Evolutionary conservation across 2,797 vertebrate species (phyloP).

Genomic region (Danio aesculapii): DNA sequence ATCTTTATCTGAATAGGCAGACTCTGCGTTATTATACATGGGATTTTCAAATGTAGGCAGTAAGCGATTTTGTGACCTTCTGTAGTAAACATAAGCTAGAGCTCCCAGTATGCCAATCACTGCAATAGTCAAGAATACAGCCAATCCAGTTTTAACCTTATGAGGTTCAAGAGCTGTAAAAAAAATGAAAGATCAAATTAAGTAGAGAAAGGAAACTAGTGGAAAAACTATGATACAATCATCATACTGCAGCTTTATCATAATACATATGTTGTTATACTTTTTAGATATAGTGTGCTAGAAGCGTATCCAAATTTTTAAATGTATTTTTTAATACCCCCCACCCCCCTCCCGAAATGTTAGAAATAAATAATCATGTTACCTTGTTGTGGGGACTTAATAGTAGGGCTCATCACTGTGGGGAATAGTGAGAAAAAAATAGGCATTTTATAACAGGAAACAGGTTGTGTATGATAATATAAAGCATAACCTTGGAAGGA

Average conservation of each 20-base stretch:
- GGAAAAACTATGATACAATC: neutral
- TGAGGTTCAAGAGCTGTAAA: neutral
- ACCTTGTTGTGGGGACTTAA: constrained; percentile 9
- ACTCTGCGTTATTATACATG: constrained; percentile 33
- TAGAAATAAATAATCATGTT: neutral
- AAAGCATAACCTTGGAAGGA: too few relatives aligned
- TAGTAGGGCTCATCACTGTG: constrained; percentile 39
- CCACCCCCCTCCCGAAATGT: too few relatives aligned
- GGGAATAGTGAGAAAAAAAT: neutral
- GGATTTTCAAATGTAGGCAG: constrained; percentile 47
- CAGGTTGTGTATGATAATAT: too few relatives aligned
- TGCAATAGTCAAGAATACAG: constrained; percentile 39
- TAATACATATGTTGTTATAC: neutral
- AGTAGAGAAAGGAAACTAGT: neutral
- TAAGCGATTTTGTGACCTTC: neutral
- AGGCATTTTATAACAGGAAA: too few relatives aligned
- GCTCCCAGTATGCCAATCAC: constrained; percentile 43
- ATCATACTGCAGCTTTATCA: neutral
- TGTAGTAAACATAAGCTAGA: constrained; percentile 47
- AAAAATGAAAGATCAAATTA: neutral
- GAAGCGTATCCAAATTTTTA: too few relatives aligned
- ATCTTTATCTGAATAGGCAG: constrained; percentile 26
- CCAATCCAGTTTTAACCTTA: constrained; percentile 11
- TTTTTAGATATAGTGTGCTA: neutral
- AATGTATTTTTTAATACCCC: too few relatives aligned